Evolutionary conservation across 1,140 invertebrate species (phyloP).

Genomic region (Tetragonula clypearis): DNA sequence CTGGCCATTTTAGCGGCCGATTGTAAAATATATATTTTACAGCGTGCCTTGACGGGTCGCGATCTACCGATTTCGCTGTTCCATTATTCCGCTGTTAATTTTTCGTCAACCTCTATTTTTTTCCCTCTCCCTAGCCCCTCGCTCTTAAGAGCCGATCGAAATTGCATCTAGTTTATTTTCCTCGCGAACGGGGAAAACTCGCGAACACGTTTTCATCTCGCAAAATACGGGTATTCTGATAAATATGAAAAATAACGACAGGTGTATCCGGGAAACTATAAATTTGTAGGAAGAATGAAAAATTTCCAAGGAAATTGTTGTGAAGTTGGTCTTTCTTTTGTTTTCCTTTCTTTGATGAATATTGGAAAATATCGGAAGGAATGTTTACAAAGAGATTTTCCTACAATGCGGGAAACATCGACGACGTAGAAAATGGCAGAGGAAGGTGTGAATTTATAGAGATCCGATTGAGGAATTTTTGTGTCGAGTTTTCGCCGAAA

Average conservation of each 20-base stretch:
- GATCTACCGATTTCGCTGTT: background rate
- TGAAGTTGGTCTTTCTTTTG: too few relatives aligned
- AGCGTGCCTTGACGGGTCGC: background rate
- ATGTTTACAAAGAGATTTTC: background rate
- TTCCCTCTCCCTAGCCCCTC: too few relatives aligned
- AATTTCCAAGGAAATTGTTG: background rate
- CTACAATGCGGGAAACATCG: background rate
- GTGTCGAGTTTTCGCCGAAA: background rate
- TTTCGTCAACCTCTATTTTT: background rate
- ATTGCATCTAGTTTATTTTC: background rate
- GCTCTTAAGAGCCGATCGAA: background rate
- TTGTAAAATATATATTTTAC: constrained; percentile 40
- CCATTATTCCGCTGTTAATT: constrained; percentile 27
- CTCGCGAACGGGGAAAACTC: background rate
- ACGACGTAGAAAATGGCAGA: background rate
- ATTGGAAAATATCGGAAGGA: background rate
- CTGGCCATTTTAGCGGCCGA: background rate
- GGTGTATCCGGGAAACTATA: background rate
- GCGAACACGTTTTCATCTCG: background rate
- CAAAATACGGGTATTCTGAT: background rate
- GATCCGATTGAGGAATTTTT: background rate
- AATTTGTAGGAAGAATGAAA: background rate
- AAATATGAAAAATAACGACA: background rate
- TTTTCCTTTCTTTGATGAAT: background rate
- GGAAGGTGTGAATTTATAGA: background rate